Base-by-base conservation (phyloP, 2,113 vertebrate species). In the Riparia riparia region DNA sequence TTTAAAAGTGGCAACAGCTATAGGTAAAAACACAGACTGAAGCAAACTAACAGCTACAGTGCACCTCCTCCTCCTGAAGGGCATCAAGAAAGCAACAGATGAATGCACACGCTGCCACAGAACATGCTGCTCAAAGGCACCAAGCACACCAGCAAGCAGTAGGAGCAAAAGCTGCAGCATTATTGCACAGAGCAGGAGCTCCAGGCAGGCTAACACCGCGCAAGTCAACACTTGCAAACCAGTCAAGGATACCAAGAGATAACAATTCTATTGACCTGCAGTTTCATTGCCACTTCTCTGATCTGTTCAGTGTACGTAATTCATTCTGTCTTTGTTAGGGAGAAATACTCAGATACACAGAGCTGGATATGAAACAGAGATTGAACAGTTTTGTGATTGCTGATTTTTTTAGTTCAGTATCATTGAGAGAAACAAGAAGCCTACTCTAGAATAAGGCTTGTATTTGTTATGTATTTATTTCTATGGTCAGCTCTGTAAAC, bases 131-230 rank as follows among this genome's bases (percentile, higher is more conserved):
- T 80, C 71, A 83, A 85, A 74, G 78, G 56, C 76, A 53, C 24
- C 72, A 56, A 68, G 41, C 49, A 42, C 0, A 0, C 45, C 57
- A 61, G 44, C 3, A 61, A 58, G 71, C 8, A 80, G 25, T 0
- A 32, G 44, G 8, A 82, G 53, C 81, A 94, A 82, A 87, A 72
- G n/a, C 65, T 85, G 41, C 37, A 76, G 83, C 6, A 0, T 61
- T 76, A 45, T 6, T 82, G 47, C 66, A 49, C 26, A 51, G 54
- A 74, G 70, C 65, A 80, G 84, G 39, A 85, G 76, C 66, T 74
- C 21, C 73, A 79, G 60, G 64, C 60, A 51, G 20, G 24, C 29
- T 19, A 34, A 18, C 50, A 79, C 24, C 26, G 9, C 65, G 51
- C 29, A 47, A 68, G 51, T 17, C 39, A 83, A 82, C 56, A n/a